Base-by-base conservation (phyloP, 2,797 vertebrate species). In the Eleutherodactylus coqui region DNA sequence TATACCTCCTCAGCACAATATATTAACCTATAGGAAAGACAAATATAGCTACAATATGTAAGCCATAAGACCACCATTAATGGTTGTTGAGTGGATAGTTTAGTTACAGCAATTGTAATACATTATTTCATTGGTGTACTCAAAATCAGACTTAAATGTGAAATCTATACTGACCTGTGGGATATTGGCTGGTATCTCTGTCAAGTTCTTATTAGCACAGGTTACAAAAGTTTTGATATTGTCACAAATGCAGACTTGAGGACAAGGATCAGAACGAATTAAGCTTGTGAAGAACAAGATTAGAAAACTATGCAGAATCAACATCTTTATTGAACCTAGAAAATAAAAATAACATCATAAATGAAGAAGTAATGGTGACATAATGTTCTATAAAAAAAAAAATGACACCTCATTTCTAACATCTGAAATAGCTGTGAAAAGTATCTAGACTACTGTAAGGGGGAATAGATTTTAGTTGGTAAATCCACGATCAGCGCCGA, bases 141-240 rank as follows among this genome's bases (percentile, higher is more conserved):
- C 9, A 60, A 60, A 60, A 27, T n/a, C 2, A n/a, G 5, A 29
- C 24, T 43, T n/a, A 19, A 2, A 14, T 4, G 21, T 1, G 2
- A 67, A 69, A 34, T 43, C 16, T 7, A 53, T 34, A 36, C 84
- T 92, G 86, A 98, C 97, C 96, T 98, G 94, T 0, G 96, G 94
- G 64, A 97, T 73, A 62, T 91, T 49, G 0, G 51, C 0, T 0
- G 97, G 96, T 85, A 97, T 83, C 41, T 93, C 89, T 0, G 89
- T 96, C 27, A 98, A 89, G 89, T 96, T 97, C 91, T 95, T 95
- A 1, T 92, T 88, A 4, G 91, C 69, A 84, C 97, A 98, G 55
- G 90, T 67, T 0, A 96, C 94, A 0, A 93, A 92, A 64, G 95
- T 89, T 45, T 88, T 94, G 89, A 93, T 82, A 84, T 90, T 89